These are phyloP conservation scores for Scaptomyza flava DNA, from an alignment of 2,888 invertebrate species.

Conservation along the genomic window DNA sequence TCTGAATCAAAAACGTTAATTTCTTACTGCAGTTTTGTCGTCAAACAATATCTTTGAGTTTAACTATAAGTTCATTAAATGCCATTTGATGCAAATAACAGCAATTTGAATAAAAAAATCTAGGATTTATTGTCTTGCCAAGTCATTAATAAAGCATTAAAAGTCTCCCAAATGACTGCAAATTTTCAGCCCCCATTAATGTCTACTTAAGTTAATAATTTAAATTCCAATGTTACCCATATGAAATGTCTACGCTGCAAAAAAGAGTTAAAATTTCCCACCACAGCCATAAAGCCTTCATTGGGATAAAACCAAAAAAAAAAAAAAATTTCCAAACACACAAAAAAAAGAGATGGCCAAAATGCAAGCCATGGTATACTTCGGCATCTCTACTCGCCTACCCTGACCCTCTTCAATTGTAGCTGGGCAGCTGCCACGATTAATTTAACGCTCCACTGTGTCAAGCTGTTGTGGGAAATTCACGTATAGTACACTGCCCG, in stretches of 20 bases:
- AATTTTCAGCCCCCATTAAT: conserved; percentile 56
- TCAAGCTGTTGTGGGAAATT: conserved; percentile 68
- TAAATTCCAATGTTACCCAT: conserved; percentile 69
- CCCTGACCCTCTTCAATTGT: conserved; percentile 6
- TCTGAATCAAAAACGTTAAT: neutral
- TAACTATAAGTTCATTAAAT: neutral
- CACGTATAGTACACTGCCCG: conserved; percentile 30
- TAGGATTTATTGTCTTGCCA: neutral
- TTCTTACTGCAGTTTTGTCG: neutral
- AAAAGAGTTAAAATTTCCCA: conserved; percentile 33
- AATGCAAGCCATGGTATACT: conserved; percentile 17
- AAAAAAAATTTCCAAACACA: conserved; percentile 14
- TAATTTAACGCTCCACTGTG: conserved; percentile 83
- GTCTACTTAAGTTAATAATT: conserved; percentile 64
- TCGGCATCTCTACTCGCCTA: neutral
- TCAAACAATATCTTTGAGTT: neutral
- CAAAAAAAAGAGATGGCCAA: conserved; percentile 38
- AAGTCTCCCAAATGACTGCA: conserved; percentile 27
- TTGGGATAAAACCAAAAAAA: conserved; percentile 30
- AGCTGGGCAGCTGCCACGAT: conserved; percentile 71
- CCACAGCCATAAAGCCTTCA: conserved; percentile 40
- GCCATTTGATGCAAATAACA: neutral
- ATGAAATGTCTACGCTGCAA: conserved; percentile 38
- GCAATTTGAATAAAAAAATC: neutral
- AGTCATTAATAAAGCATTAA: conserved; percentile 45